Evolutionary conservation across 2,888 invertebrate genomes (phyloP).

Genomic region (Pollenia amentaria): DNA sequence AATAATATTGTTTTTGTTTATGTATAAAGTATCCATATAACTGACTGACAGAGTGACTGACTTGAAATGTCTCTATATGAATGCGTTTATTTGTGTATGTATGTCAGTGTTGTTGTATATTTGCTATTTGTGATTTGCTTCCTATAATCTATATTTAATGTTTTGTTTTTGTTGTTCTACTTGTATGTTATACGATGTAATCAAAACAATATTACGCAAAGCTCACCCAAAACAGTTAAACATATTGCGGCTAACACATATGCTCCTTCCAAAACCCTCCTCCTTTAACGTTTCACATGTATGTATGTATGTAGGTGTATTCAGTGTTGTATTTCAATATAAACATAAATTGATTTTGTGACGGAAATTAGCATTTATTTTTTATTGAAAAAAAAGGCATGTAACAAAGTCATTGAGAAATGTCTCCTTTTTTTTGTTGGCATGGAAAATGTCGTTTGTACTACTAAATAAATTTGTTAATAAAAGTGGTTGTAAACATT

Average conservation of each 20-base stretch:
- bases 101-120: slow-evolving; percentile 12
- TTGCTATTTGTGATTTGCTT: slow-evolving; percentile 60
- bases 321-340: too few species aligned
- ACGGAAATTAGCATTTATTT: slow-evolving; percentile 54
- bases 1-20: slow-evolving; percentile 18
- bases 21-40: slow-evolving; percentile 12
- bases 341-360: slow-evolving; percentile 33
- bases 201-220: slow-evolving; percentile 24
- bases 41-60: slow-evolving; percentile 20
- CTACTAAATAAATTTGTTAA: too few species aligned
- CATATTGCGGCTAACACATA: neutral
- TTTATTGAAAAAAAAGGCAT: slow-evolving; percentile 47
- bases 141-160: slow-evolving; percentile 68
- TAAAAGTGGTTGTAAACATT: too few species aligned
- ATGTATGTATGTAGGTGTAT: slow-evolving; percentile 1
- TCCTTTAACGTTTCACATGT: neutral
- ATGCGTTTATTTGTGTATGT: neutral
- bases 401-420: slow-evolving; percentile 8
- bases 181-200: slow-evolving; percentile 43
- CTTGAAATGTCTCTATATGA: slow-evolving; percentile 6
- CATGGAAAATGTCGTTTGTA: neutral
- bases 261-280: too few species aligned
- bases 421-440: neutral
- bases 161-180: neutral
- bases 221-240: neutral